Conservation (phyloP, 2,888 invertebrate species). For the Apantesis nais region DNA sequence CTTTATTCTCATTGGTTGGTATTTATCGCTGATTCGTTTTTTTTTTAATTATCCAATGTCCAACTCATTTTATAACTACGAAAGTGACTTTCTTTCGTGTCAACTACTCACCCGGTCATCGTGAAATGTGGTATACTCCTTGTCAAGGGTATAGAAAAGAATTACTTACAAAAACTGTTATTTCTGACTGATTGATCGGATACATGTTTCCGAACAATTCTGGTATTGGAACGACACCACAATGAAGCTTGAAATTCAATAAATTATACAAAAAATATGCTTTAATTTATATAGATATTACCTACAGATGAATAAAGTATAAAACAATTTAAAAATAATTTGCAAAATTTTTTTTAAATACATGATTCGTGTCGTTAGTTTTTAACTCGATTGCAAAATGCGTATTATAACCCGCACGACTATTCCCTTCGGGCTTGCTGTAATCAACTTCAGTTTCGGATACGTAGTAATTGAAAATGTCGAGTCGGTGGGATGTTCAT, state of each 20-base stretch:
- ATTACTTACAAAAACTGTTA: too few species aligned
- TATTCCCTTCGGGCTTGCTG: slow-evolving; percentile 68
- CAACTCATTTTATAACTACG: not conserved
- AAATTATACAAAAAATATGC: too few species aligned
- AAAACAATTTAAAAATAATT: slow-evolving; percentile 30
- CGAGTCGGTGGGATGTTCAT: slow-evolving; percentile 79
- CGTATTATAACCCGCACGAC: slow-evolving; percentile 61
- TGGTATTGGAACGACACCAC: too few species aligned
- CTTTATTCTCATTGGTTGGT: too few species aligned
- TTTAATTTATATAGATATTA: not conserved
- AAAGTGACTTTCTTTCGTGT: not conserved
- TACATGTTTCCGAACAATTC: too few species aligned
- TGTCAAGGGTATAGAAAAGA: too few species aligned
- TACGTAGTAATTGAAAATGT: slow-evolving; percentile 81
- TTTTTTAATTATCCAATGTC: not conserved
- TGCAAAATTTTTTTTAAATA: slow-evolving; percentile 39
- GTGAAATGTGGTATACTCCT: too few species aligned
- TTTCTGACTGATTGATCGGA: too few species aligned
- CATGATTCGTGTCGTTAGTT: slow-evolving; percentile 60
- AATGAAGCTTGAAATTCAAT: too few species aligned
- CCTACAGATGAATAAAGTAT: not conserved
- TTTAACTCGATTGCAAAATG: slow-evolving; percentile 65
- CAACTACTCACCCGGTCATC: too few species aligned
- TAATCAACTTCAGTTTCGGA: slow-evolving; percentile 71
- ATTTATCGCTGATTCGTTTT: too few species aligned